Evolutionary conservation across 2,113 vertebrate genomes (phyloP).

Genomic region (Lamprologus sp.): DNA sequence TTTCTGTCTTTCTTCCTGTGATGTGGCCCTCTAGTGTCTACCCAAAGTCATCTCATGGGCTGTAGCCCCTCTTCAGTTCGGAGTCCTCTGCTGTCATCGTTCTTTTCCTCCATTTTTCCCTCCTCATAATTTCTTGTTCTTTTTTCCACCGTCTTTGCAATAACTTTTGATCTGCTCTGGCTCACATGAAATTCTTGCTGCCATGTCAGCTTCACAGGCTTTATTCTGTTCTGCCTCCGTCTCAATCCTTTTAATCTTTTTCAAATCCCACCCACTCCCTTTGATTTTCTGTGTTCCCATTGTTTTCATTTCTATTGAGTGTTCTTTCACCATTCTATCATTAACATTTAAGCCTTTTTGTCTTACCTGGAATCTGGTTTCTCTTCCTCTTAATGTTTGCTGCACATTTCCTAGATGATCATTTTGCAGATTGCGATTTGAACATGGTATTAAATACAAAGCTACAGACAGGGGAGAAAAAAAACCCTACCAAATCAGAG

Average conservation of each 20-base stretch:
- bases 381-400: not conserved
- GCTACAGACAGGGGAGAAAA: not conserved
- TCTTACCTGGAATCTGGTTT: not conserved
- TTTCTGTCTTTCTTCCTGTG: slow-evolving; percentile 33
- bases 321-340: not conserved
- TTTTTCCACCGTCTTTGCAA: not conserved
- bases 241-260: slow-evolving; percentile 27
- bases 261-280: slow-evolving; percentile 7
- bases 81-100: slow-evolving; percentile 27
- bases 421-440: not conserved
- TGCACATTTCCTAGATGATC: not conserved
- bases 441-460: not conserved
- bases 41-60: slow-evolving; percentile 7
- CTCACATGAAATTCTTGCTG: not conserved
- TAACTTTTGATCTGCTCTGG: slow-evolving; percentile 16
- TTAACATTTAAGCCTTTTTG: not conserved
- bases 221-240: not conserved
- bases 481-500: accelerated
- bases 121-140: not conserved
- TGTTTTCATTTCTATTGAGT: slow-evolving; percentile 1
- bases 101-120: not conserved
- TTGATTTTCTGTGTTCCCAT: not conserved
- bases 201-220: not conserved
- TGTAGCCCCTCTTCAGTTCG: not conserved
- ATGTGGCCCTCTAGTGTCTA: slow-evolving; percentile 27